Percentiles rank a stretch among this genome's conserved stretches.
Evolutionary conservation across 1,140 invertebrate genomes (phyloP).

Genomic region (Heterodera schachtii): DNA sequence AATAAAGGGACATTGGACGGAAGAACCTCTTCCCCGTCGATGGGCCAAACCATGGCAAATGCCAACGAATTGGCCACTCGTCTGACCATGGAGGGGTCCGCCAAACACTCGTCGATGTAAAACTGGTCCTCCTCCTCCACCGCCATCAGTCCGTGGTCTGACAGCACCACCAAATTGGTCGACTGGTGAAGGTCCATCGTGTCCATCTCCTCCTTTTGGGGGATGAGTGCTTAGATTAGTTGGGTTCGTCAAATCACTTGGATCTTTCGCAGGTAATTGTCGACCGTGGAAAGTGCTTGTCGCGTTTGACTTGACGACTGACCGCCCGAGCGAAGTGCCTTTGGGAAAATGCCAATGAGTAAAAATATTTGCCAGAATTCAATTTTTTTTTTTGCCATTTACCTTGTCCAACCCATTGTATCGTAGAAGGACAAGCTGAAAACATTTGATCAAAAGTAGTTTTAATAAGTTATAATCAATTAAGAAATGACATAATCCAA

Average conservation of each 20-base stretch:
- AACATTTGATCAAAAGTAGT: not conserved
- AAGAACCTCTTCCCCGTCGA: slow-evolving; percentile 52
- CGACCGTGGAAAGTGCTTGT: slow-evolving; percentile 52
- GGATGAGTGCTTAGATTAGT: not conserved
- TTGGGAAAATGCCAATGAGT: too few relatives aligned
- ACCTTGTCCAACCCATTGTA: slow-evolving; percentile 54
- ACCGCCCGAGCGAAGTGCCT: slow-evolving; percentile 46
- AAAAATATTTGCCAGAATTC: too few relatives aligned
- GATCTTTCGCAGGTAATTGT: slow-evolving; percentile 52
- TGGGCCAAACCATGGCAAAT: slow-evolving; percentile 59
- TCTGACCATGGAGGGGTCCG: slow-evolving; percentile 58
- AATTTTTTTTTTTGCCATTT: not conserved
- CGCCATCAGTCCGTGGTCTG: slow-evolving; percentile 58
- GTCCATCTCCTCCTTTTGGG: slow-evolving; percentile 55
- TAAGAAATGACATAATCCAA: too few relatives aligned
- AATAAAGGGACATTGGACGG: not conserved
- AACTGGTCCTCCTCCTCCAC: slow-evolving; percentile 62
- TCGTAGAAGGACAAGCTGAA: slow-evolving; percentile 54
- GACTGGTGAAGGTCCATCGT: slow-evolving; percentile 45
- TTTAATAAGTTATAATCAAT: too few relatives aligned
- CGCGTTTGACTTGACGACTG: slow-evolving; percentile 51
- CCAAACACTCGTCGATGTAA: slow-evolving; percentile 62
- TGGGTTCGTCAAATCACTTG: slow-evolving; percentile 20
- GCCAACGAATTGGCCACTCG: slow-evolving; percentile 61
- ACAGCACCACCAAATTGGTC: slow-evolving; percentile 63